Percentiles rank a stretch among this genome's conserved stretches.
Evolutionary conservation across 2,113 vertebrate genomes (phyloP).

Genomic region (Anas platyrhynchos): DNA sequence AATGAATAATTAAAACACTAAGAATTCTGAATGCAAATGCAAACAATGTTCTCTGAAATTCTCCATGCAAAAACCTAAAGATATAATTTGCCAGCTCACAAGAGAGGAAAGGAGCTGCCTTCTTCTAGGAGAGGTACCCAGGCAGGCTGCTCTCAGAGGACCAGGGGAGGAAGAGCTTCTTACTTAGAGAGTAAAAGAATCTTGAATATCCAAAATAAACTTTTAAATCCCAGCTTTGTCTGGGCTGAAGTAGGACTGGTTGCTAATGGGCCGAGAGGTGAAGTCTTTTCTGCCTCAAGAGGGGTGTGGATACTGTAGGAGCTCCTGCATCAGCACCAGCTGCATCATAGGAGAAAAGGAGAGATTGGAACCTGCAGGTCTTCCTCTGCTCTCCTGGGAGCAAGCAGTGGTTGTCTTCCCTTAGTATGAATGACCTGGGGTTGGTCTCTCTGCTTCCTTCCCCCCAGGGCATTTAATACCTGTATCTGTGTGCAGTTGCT

Average conservation of each 20-base stretch:
- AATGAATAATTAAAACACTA: not conserved
- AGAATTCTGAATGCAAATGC: not conserved
- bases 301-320: not conserved
- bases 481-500: not conserved
- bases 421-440: not conserved
- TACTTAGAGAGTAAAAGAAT: not conserved
- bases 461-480: not conserved
- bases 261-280: not conserved
- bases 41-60: not conserved
- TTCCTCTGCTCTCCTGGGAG: not conserved
- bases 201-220: not conserved
- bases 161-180: not conserved
- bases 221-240: not conserved
- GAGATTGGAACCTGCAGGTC: not conserved
- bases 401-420: not conserved
- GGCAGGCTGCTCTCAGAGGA: not conserved
- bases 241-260: not conserved
- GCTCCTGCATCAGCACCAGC: fast-evolving
- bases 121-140: not conserved
- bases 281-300: not conserved
- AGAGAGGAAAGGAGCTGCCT: not conserved
- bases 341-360: not conserved
- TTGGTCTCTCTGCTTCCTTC: not conserved
- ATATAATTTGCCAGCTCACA: not conserved
- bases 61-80: not conserved